Conservation (phyloP, 2,888 invertebrate species). For the Phengaris alcon region DNA sequence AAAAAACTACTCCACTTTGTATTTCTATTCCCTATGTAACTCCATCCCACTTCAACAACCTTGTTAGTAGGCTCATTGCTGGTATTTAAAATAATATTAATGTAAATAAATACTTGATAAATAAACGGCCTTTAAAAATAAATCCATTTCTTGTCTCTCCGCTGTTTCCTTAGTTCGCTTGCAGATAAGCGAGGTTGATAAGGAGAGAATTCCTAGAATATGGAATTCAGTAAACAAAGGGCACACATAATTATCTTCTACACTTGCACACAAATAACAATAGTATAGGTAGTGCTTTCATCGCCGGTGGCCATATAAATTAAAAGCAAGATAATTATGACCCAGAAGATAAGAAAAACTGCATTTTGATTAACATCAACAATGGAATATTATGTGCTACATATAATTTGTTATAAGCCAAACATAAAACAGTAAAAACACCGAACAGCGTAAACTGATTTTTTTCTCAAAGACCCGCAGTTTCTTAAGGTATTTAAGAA, state of each 20-base stretch:
- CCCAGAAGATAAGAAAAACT: not conserved
- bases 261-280: conserved; percentile 33
- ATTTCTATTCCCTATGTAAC: not conserved
- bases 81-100: no score
- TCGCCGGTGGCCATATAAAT: conserved; percentile 16
- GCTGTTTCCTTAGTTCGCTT: conserved; percentile 45
- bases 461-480: no score
- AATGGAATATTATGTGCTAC: not conserved
- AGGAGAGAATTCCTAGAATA: conserved; percentile 52
- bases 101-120: conserved; percentile 2
- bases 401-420: not conserved
- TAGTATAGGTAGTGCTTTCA: conserved; percentile 1
- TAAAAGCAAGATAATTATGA: conserved; percentile 17
- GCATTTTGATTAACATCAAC: conserved; percentile 20
- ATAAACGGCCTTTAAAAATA: conserved; percentile 31
- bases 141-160: conserved; percentile 40
- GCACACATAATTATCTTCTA: conserved; percentile 25
- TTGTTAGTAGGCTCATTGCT: not conserved
- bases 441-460: no score
- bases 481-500: no score
- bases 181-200: conserved; percentile 59
- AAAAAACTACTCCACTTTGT: not conserved
- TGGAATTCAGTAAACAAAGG: conserved; percentile 46
- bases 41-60: not conserved
- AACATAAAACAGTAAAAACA: not conserved